Conservation (phyloP, 2,888 invertebrate species). For the Geophilus truncorum region DNA sequence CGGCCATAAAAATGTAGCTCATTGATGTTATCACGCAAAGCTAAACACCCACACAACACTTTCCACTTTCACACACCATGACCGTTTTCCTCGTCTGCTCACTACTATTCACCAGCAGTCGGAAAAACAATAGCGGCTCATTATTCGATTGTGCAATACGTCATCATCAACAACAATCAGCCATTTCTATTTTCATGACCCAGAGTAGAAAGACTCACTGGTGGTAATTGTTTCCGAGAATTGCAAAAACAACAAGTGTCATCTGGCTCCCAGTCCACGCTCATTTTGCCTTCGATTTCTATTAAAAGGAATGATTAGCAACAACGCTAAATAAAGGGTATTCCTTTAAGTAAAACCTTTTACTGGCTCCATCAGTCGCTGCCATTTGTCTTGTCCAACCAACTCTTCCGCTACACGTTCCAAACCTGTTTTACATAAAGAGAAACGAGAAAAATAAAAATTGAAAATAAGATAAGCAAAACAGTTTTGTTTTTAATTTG, state of each 20-base stretch:
- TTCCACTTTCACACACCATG: neutral
- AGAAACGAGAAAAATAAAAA: neutral
- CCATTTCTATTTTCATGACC: neutral
- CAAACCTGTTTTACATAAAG: constrained; percentile 39
- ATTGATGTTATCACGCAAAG: constrained; percentile 16
- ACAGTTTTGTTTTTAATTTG: neutral
- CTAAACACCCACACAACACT: constrained; percentile 22
- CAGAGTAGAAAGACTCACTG: constrained; percentile 37
- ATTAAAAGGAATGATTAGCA: neutral
- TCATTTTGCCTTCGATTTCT: constrained; percentile 39
- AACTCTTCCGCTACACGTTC: constrained; percentile 42
- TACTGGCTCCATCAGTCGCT: constrained; percentile 39
- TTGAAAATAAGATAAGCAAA: neutral
- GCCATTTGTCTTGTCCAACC: constrained; percentile 42
- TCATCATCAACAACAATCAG: neutral
- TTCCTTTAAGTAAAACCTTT: constrained; percentile 28
- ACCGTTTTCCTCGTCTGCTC: constrained; percentile 1
- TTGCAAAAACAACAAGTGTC: constrained; percentile 40
- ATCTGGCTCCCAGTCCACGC: constrained; percentile 40
- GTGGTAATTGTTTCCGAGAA: constrained; percentile 39
- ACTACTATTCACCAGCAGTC: neutral
- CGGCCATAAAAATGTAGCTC: constrained; percentile 24
- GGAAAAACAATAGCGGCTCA: neutral
- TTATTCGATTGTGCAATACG: constrained; percentile 14
- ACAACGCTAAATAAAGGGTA: neutral